Base-by-base conservation (phyloP, 2,113 vertebrate species). In the Nothobranchius kuhntae region DNA sequence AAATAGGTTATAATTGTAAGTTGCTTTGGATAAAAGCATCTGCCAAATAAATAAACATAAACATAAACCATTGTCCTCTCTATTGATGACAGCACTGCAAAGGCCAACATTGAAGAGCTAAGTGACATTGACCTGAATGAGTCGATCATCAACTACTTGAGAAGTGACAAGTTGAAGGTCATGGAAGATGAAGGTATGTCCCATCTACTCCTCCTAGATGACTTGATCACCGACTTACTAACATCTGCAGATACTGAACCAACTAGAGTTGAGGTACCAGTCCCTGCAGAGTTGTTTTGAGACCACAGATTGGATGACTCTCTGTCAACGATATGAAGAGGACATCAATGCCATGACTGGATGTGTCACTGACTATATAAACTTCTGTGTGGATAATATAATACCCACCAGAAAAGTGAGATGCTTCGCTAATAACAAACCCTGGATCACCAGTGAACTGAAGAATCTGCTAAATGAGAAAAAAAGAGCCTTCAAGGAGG, bases 181-280 rank as follows among this genome's bases (percentile, higher is more conserved):
- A 10, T 38, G 54, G 35, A 56, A 14, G 54, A 56, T 56, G 54
- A 56, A 56, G 54, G 54, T 14, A 56, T 56, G 35, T 14, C 54
- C 2, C 54, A 56, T 30, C 24, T 57, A 5, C 30, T 38, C n/a
- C 54, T 56, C 9, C 6, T 56, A 35, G 35, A 56, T 14, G 54
- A 56, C 15, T 35, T 56, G 35, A 8, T 56, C 8, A 56, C 13
- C 38, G 35, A 56, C 3, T 14, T 10, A 14, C 17, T 51, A 0
- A 8, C n/a, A 9, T 7, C 30, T 30, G 4, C 50, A 2, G n/a
- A 51, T 51, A n/a, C 9, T 10, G 13, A 14, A 30, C 30, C 30
- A 30, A 30, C 30, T 38, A 35, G 30, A 15, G 13, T 14, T 36
- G 36, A 40, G 36, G 38, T 56, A 17, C 15, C 36, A 12, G 15